Conservation (phyloP, 37 sponge, comb jelly and placozoan species). For the Trichoplax adhaerens region DNA sequence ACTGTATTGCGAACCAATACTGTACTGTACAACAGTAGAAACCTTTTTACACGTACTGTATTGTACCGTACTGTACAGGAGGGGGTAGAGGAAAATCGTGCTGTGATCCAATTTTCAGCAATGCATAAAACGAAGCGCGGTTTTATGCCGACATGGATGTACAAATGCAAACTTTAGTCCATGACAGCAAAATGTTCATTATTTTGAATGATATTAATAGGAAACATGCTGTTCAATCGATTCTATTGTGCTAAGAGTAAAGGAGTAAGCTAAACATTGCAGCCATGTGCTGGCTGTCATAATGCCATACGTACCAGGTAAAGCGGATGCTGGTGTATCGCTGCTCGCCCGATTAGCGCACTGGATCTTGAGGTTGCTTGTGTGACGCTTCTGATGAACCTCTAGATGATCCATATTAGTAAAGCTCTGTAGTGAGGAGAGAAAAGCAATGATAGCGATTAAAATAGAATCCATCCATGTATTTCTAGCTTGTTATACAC, state of each 20-base stretch:
- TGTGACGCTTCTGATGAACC: slow-evolving; percentile 52
- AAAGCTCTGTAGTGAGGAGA: slow-evolving; percentile 26
- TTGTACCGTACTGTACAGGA: no score
- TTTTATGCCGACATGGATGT: no score
- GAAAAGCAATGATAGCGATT: no score
- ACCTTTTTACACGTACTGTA: no score
- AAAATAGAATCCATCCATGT: no score
- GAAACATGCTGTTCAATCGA: background rate
- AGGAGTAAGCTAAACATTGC: background rate
- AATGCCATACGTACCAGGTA: slow-evolving; percentile 14
- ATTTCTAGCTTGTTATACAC: no score
- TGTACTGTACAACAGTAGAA: no score
- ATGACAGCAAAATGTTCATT: background rate
- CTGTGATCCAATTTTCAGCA: no score
- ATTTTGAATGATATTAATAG: background rate
- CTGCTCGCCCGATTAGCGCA: slow-evolving; percentile 11
- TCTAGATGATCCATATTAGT: slow-evolving; percentile 56
- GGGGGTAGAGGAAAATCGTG: no score
- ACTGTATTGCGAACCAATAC: no score
- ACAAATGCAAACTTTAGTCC: no score
- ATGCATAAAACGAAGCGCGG: no score
- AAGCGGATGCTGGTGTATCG: background rate
- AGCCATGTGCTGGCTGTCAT: background rate
- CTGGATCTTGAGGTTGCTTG: slow-evolving; percentile 39
- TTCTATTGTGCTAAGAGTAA: background rate